phyloP scores from a whole-genome alignment of 2,888 invertebrate genomes.

The Lycia hirtaria region DNA sequence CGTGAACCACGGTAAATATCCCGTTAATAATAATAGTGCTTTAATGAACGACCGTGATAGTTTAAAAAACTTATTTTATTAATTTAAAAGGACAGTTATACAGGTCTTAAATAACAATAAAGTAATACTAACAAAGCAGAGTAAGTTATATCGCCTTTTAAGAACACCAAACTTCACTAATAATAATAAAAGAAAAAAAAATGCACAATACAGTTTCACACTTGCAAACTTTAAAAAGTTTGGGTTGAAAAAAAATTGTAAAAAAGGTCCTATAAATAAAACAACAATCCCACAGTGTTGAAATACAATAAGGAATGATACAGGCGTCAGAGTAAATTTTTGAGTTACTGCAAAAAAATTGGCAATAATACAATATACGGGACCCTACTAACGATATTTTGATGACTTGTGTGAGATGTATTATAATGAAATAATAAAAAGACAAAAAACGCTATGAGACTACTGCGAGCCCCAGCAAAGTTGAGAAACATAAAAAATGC shows the following conservation, averaged over 20 bases:
- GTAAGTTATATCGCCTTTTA: constrained; percentile 19
- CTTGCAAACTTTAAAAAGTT: constrained; percentile 19
- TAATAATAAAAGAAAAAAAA: constrained; percentile 42
- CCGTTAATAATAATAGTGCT: too few species aligned
- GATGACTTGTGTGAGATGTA: constrained; percentile 69
- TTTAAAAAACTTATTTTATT: too few species aligned
- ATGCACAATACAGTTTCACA: constrained; percentile 52
- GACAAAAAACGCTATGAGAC: constrained; percentile 58
- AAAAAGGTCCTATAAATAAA: constrained; percentile 35
- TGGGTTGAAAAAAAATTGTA: background rate
- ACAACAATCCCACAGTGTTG: constrained; percentile 41
- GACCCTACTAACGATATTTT: constrained; percentile 77
- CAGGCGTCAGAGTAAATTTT: constrained; percentile 58
- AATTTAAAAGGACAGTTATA: background rate
- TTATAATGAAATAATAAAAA: constrained; percentile 76
- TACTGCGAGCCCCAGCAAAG: constrained; percentile 50
- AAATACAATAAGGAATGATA: constrained; percentile 60
- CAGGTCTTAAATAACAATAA: constrained; percentile 8
- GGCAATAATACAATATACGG: constrained; percentile 70
- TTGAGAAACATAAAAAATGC: constrained; percentile 48
- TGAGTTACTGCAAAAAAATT: constrained; percentile 79
- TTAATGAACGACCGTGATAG: too few species aligned
- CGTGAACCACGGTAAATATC: too few species aligned
- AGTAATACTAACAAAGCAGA: background rate
- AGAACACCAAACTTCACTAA: constrained; percentile 26